Evolutionary conservation across 2,888 invertebrate species (phyloP), one percentile per base, ranked within the genome.

Genomic region (Malachius bipustulatus): DNA sequence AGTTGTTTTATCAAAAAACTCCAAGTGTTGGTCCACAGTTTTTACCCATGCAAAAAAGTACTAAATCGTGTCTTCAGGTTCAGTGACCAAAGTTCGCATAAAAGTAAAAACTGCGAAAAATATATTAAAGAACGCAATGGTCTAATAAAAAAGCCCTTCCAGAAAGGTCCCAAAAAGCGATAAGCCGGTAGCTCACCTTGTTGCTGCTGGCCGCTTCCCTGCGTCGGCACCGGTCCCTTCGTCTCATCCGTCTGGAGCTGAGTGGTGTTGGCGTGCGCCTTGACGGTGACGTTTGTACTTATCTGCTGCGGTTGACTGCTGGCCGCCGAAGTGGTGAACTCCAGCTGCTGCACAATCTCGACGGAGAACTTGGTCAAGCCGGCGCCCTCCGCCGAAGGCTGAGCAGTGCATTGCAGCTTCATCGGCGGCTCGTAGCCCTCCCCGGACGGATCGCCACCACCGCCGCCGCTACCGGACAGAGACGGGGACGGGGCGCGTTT

Each of bases 211-310:
- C 42, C 65, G 65, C 45, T 64, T 68, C 55, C 65, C 70, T 47
- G 60, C 69, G 45, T 33, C 42, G 66, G 60, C 39, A 65, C 37
- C n/a, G n/a, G 40, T 38, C 32, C 46, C 44, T 27, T 37, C 30
- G 36, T 45, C 49, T 51, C 45, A 31, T 51, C 43, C n/a, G n/a
- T n/a, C n/a, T 26, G 64, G 60, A n/a, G 64, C 62, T 16, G 64
- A 61, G 6, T 67, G 60, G 79, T 73, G 57, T 79, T 80, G 44
- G 78, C 77, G 48, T 80, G 62, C 24, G 81, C 76, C 56, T 89
- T 90, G 44, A 90, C 89, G 34, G 89, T 90, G 38, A 90, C 88
- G 67, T 89, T 89, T 46, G 90, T 89, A 54, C 81, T 84, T 47
- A 89, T 89, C 64, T 88, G 87, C 56, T 88, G 87, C 34, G 87